These are phyloP conservation scores for Hydrocynus forskahlii DNA, from an alignment of 2,797 vertebrate species.

Conservation along the genomic window DNA sequence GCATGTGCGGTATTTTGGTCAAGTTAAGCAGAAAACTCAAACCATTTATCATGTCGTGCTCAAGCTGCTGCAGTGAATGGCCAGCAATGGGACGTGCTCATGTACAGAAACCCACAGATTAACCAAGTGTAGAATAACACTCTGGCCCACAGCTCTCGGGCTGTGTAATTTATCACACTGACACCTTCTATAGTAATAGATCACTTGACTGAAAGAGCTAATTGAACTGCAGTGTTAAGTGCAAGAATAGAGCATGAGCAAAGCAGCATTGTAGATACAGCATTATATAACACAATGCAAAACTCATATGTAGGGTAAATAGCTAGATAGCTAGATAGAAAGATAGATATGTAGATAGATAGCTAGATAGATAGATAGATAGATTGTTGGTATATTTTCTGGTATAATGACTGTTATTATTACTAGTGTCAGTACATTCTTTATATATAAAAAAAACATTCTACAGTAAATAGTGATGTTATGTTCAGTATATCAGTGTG, in stretches of 20 bases:
- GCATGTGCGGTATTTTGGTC: neutral
- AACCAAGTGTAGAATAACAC: slow-evolving; percentile 26
- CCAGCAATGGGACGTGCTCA: neutral
- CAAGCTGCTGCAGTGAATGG: neutral
- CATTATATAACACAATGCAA: neutral
- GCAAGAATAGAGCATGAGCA: neutral
- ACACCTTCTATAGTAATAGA: slow-evolving; percentile 37
- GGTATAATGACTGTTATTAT: no score
- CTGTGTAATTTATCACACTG: slow-evolving; percentile 21
- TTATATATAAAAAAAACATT: no score
- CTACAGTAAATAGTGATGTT: no score
- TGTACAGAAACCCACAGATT: slow-evolving; percentile 24
- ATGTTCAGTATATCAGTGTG: no score
- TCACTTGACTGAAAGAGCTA: slow-evolving; percentile 31
- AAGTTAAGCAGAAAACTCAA: slow-evolving; percentile 28
- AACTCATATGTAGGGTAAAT: no score
- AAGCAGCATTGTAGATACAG: neutral
- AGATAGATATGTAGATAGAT: no score
- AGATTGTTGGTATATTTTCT: no score
- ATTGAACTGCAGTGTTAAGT: slow-evolving; percentile 19
- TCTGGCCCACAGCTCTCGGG: slow-evolving; percentile 11
- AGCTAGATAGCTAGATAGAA: no score
- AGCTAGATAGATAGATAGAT: no score
- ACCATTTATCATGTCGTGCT: slow-evolving; percentile 16
- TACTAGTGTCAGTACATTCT: no score